Evolutionary conservation across 2,113 vertebrate genomes (phyloP).

Genomic region (Eurystomus gularis): DNA sequence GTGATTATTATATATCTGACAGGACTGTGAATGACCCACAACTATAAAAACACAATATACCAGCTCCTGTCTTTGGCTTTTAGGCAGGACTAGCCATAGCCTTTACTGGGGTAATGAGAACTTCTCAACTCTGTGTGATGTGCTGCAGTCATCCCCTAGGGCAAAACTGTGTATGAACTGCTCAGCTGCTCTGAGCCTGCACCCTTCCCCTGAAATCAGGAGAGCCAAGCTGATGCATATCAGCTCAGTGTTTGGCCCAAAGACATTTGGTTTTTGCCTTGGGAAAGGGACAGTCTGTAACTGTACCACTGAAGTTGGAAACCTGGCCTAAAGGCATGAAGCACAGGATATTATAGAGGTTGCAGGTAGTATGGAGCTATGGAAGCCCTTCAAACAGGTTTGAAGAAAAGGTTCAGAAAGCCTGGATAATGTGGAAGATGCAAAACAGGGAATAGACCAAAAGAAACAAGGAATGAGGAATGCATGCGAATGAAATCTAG

Average conservation of each 20-base stretch:
- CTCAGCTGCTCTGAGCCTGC: not conserved
- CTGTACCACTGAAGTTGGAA: not conserved
- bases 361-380: not conserved
- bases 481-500: not conserved
- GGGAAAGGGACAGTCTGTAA: not conserved
- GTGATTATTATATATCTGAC: constrained; percentile 33
- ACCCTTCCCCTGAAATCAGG: not conserved
- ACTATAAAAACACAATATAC: constrained; percentile 23
- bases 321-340: not conserved
- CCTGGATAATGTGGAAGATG: not conserved
- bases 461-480: not conserved
- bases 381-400: not conserved
- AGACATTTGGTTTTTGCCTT: constrained; percentile 6
- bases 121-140: not conserved
- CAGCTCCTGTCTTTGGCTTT: constrained; percentile 35
- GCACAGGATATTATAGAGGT: not conserved
- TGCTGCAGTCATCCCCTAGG: not conserved
- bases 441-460: not conserved
- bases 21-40: constrained; percentile 49
- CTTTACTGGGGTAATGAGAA: not conserved
- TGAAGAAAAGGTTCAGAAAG: not conserved
- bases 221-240: not conserved
- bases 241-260: not conserved
- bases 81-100: not conserved
- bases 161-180: not conserved